These are phyloP conservation scores for Eilema depressum DNA, from an alignment of 2,888 invertebrate species.

Conservation along the genomic window DNA sequence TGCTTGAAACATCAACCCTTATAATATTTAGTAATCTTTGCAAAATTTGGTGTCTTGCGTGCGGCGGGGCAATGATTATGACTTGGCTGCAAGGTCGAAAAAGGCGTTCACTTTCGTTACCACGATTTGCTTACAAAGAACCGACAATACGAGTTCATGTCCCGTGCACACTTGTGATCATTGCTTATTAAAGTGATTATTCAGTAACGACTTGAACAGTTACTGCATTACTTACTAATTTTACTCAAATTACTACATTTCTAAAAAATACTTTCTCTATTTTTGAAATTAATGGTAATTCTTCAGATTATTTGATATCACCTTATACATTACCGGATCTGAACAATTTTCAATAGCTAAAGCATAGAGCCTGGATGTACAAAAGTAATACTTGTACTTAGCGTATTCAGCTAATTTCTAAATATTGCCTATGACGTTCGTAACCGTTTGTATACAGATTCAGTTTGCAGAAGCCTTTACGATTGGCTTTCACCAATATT, in stretches of 20 bases:
- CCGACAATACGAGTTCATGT: conserved; percentile 57
- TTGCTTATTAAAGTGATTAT: conserved; percentile 58
- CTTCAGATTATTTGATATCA: conserved; percentile 27
- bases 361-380: not conserved
- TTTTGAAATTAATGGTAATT: conserved; percentile 30
- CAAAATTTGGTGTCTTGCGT: not conserved
- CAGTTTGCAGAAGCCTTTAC: conserved; percentile 51
- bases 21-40: not conserved
- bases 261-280: conserved; percentile 37
- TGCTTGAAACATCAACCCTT: not conserved
- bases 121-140: conserved; percentile 65
- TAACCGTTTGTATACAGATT: conserved; percentile 46
- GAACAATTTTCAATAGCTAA: not conserved
- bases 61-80: conserved; percentile 7
- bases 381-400: not conserved
- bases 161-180: conserved; percentile 53
- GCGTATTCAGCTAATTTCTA: conserved; percentile 16
- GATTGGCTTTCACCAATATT: conserved; percentile 65
- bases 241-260: conserved; percentile 29
- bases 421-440: conserved; percentile 33
- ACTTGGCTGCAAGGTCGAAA: conserved; percentile 67
- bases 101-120: conserved; percentile 76
- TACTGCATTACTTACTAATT: conserved; percentile 45
- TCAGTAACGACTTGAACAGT: conserved; percentile 49
- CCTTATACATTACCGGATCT: not conserved